Evolutionary conservation across 1,140 invertebrate genomes (phyloP), one percentile per base, ranked within the genome.

Genomic region (Zaprionus taronus): DNA sequence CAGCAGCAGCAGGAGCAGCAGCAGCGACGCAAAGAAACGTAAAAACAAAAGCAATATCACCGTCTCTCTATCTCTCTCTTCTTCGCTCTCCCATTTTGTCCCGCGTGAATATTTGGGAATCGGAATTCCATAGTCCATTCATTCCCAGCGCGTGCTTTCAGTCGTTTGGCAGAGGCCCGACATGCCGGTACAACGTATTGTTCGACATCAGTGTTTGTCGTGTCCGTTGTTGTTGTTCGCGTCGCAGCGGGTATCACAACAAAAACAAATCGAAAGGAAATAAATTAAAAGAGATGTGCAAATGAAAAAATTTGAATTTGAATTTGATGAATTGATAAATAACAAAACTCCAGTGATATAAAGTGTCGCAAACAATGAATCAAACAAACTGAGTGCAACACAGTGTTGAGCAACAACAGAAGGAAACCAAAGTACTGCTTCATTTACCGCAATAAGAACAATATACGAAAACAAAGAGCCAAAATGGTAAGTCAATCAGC

Each of bases 141-240:
- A 67, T 74, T 51, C 63, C 51, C 55, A 61, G 41, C 62, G 70
- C 63, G 38, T 66, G 9, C 34, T n/a, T 80, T 87, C 83, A 87
- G 84, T 90, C 81, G 81, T 65, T 71, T 81, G 85, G 69, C 81
- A 79, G 70, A 66, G 61, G 79, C 74, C 76, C 81, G 81, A 81
- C 82, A 90, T 89, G 85, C 85, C 85, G 85, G 85, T 84, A 81
- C 81, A 69, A 70, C 47, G 72, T 51, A 53, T 61, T 53, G 63
- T 26, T 28, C 62, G 38, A 20, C n/a, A 2, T 47, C 41, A 47
- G 41, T 47, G 41, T 47, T 47, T 17, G n/a, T 47, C 41, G 41
- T n/a, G 3, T 2, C 31, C n/a, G 22, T 65, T 65, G 73, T 76
- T 72, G 61, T 76, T 41, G 68, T 53, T 61, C 24, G 63, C 49